Conservation (phyloP, 1,140 invertebrate species). For the Heterodera schachtii region DNA sequence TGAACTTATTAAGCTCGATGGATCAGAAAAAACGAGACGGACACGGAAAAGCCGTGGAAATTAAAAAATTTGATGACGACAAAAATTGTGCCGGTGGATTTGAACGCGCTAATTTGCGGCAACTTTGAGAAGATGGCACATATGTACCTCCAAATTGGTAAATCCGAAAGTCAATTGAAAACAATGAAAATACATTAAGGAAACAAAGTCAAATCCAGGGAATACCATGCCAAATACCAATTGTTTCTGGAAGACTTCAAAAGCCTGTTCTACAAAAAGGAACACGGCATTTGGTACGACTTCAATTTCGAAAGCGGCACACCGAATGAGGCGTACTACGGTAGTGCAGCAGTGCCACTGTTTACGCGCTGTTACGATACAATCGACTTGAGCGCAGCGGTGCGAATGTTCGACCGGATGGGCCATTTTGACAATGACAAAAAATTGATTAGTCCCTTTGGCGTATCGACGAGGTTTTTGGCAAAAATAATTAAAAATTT, state of each 20-base stretch:
- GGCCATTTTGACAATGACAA: background rate
- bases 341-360: slow-evolving; percentile 24
- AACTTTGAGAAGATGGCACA: background rate
- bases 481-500: background rate
- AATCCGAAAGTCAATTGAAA: too few relatives aligned
- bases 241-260: background rate
- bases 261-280: slow-evolving; percentile 3
- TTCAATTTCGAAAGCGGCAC: background rate
- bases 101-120: background rate
- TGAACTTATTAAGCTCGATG: background rate
- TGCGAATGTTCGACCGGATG: background rate
- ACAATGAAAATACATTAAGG: background rate
- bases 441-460: background rate
- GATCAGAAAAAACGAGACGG: background rate
- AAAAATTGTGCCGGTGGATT: background rate
- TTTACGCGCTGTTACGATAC: slow-evolving; percentile 4
- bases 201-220: background rate
- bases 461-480: background rate
- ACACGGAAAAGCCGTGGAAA: background rate
- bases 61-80: background rate
- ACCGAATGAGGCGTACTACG: slow-evolving; percentile 17
- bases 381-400: background rate
- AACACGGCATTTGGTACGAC: slow-evolving; percentile 19
- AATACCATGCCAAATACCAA: background rate
- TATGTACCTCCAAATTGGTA: background rate